Evolutionary conservation across 2,888 invertebrate species (phyloP).

Genomic region (Lamellibrachia satsuma): DNA sequence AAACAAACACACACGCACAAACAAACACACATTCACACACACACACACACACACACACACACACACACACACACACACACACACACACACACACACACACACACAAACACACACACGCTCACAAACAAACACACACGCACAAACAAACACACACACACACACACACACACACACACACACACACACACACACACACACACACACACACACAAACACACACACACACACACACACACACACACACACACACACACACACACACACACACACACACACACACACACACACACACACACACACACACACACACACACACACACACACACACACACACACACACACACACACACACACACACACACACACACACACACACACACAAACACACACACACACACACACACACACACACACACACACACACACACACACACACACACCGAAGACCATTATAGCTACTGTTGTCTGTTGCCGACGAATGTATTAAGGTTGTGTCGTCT

Average conservation of each 20-base stretch:
- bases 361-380: no score
- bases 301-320: no score
- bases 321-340: no score
- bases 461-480: background rate
- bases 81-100: background rate
- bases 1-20: background rate
- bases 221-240: no score
- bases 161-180: background rate
- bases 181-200: background rate
- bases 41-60: background rate
- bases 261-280: no score
- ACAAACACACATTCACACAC: background rate
- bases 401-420: background rate
- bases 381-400: no score
- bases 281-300: no score
- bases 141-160: background rate
- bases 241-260: no score
- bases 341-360: no score
- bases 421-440: no score
- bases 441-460: background rate
- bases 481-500: background rate
- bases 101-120: background rate
- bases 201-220: no score
- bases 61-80: background rate
- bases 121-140: slow-evolving; percentile 5